These are phyloP conservation scores for Egretta garzetta DNA, from an alignment of 2,113 vertebrate species.

Conservation along the genomic window DNA sequence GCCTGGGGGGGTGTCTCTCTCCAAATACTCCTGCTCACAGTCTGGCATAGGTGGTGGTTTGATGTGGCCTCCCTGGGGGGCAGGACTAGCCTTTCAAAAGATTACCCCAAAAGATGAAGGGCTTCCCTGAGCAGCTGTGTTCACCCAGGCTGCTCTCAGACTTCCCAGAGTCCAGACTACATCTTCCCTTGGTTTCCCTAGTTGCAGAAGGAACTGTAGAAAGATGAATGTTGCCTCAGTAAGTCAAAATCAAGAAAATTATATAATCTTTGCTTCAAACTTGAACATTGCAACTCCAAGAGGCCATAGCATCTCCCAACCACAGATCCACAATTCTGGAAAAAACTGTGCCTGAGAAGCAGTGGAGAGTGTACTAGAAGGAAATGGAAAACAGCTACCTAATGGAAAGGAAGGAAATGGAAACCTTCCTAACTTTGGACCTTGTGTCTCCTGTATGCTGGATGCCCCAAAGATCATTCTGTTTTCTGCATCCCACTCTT, in stretches of 20 bases:
- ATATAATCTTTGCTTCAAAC: neutral
- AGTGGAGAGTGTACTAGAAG: neutral
- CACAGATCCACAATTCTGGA: neutral
- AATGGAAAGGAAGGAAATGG: neutral
- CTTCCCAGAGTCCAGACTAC: neutral
- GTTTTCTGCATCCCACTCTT: neutral
- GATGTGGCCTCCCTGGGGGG: neutral
- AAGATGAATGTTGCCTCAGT: neutral
- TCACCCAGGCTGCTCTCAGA: neutral
- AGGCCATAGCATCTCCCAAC: neutral
- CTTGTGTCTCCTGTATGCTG: neutral
- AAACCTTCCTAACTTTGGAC: neutral
- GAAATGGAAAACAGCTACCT: neutral
- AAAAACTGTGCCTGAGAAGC: neutral
- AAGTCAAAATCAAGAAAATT: neutral
- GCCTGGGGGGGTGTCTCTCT: neutral
- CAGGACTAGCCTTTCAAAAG: neutral
- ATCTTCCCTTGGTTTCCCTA: neutral
- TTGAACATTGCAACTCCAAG: neutral
- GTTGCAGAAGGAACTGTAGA: neutral
- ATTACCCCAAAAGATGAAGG: accelerated
- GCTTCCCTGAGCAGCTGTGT: neutral
- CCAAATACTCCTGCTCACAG: neutral
- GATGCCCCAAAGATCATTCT: neutral
- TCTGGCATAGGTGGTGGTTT: neutral